phyloP scores from a whole-genome alignment of 1,140 invertebrate genomes.

The Drosophila pachea region DNA sequence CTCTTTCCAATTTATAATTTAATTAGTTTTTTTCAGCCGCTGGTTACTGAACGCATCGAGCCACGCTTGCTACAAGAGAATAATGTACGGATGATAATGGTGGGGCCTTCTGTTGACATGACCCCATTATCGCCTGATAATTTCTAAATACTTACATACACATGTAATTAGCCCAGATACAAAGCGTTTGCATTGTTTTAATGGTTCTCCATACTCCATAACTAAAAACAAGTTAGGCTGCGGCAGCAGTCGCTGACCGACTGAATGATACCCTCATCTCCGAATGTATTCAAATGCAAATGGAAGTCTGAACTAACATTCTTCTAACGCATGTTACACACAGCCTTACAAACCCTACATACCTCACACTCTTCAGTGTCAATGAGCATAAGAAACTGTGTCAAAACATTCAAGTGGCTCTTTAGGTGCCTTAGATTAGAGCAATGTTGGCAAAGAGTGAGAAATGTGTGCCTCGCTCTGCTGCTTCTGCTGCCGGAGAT shows the following conservation, averaged over 20 bases:
- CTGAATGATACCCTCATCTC: no score
- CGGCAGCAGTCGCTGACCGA: no score
- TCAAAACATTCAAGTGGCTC: conserved; percentile 47
- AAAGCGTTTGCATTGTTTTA: conserved; percentile 43
- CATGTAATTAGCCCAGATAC: conserved; percentile 57
- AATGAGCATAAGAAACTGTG: conserved; percentile 20
- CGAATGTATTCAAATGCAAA: no score
- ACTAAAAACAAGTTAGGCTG: conserved; percentile 2
- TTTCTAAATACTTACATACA: conserved; percentile 59
- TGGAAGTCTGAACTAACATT: no score
- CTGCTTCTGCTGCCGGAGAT: conserved; percentile 1
- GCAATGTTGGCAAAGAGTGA: conserved; percentile 11
- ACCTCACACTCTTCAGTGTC: no score
- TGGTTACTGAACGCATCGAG: neutral
- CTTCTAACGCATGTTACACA: no score
- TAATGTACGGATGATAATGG: conserved; percentile 38
- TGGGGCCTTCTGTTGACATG: conserved; percentile 61
- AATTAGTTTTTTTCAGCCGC: conserved; percentile 39
- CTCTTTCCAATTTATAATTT: conserved; percentile 52
- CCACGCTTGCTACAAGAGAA: conserved; percentile 28
- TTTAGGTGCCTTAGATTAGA: conserved; percentile 39
- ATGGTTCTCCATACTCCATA: conserved; percentile 23
- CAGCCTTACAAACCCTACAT: no score
- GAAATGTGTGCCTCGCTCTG: conserved; percentile 11
- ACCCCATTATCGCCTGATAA: conserved; percentile 68